Evolutionary conservation across 2,113 vertebrate species (phyloP), one percentile per base, ranked within the genome.

Genomic region (Butorides virescens): DNA sequence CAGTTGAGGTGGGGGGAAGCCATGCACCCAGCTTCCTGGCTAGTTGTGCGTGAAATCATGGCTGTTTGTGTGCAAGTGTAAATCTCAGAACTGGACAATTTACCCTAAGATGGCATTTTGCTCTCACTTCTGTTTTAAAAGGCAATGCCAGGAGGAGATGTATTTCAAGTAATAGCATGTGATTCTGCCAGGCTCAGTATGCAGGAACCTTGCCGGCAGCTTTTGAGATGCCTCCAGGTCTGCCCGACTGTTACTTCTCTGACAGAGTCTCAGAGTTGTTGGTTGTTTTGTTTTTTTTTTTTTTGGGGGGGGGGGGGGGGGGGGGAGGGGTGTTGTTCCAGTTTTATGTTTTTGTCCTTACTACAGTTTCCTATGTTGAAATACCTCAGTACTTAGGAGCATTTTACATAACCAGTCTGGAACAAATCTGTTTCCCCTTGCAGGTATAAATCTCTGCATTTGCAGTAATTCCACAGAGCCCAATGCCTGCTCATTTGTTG

Each of bases 281-380:
- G 18, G 23, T 7, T 85, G 85, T 29, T 11, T 42, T 67, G 32
- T 20, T 77, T 21, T 82, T 91, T 50, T 14, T n/a, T n/a, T n/a
- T n/a, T n/a, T n/a, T n/a, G n/a, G n/a, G n/a, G n/a, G n/a, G n/a
- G n/a, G n/a, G n/a, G n/a, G n/a, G n/a, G n/a, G n/a, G n/a, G 32
- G 10, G 17, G 3, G 1, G 7, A n/a, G n/a, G n/a, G n/a, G n/a
- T n/a, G 8, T 77, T 77, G 23, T 70, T 66, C 50, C 1, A 0
- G 10, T 62, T 91, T 58, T 70, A 11, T 63, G 6, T 3, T 86
- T 79, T 77, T 71, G 23, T 70, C 78, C 49, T 85, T 68, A 50
- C 27, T 83, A 5, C 11, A 59, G 9, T 84, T 82, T 18, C 21
- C 32, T 75, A 11, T 0, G 2, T 59, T 68, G 70, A 90, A 78